A percentile compares a stretch with the other conserved stretches of the same genome.
Evolutionary conservation across 2,113 vertebrate genomes (phyloP).

Genomic region (Capreolus pygargus): DNA sequence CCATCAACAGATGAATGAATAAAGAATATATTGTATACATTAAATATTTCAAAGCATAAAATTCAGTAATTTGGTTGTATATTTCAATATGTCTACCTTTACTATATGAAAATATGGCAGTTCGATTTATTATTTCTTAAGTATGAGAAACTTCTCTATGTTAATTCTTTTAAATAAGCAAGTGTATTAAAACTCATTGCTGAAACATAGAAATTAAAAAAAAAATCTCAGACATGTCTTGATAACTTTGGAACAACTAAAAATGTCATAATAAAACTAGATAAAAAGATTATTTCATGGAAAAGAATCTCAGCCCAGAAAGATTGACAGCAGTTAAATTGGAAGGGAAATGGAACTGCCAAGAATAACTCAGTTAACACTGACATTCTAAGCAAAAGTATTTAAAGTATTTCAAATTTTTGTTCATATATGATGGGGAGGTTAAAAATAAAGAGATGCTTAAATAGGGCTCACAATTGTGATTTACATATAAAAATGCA

Average conservation of each 20-base stretch:
- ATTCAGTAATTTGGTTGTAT: neutral
- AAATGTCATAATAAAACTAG: slow-evolving; percentile 1
- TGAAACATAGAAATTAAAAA: neutral
- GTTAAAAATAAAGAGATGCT: slow-evolving; percentile 35
- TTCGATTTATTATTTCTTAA: neutral
- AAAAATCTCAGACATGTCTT: neutral
- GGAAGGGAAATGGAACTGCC: slow-evolving; percentile 20
- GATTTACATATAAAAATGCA: slow-evolving; percentile 50
- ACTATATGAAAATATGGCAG: neutral
- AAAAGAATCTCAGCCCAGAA: slow-evolving; percentile 3
- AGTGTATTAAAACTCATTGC: neutral
- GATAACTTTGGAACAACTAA: neutral
- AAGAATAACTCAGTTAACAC: slow-evolving; percentile 13
- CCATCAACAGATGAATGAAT: neutral
- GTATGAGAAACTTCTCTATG: neutral
- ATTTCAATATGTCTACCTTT: neutral
- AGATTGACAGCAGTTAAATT: slow-evolving; percentile 25
- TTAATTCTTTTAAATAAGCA: neutral
- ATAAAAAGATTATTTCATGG: slow-evolving; percentile 20
- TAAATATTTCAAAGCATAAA: neutral
- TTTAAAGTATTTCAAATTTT: slow-evolving; percentile 54
- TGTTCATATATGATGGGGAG: neutral
- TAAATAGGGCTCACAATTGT: slow-evolving; percentile 23
- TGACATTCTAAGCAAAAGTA: neutral
- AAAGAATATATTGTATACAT: neutral